phyloP scores from a whole-genome alignment of 2,888 invertebrate species.

The Timandra comae region DNA sequence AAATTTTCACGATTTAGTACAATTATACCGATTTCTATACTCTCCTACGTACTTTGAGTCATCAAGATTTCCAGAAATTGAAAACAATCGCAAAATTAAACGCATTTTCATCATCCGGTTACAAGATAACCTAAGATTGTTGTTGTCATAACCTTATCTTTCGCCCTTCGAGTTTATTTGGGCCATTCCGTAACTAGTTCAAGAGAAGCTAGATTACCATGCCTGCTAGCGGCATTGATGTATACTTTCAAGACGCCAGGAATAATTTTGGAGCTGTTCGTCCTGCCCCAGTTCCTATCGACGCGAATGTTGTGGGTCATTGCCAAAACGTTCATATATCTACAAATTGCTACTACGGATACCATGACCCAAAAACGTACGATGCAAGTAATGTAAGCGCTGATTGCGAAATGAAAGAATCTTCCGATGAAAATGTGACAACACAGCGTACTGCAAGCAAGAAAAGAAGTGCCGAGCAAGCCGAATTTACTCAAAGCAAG shows the following conservation, averaged over 20 bases:
- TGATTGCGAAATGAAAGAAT: conserved; percentile 65
- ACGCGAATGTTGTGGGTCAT: conserved; percentile 56
- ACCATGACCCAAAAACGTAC: conserved; percentile 48
- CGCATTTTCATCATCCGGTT: too few species aligned
- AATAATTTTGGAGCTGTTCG: conserved; percentile 67
- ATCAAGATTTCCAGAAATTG: too few species aligned
- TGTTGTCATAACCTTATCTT: conserved; percentile 2
- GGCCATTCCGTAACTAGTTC: conserved; percentile 2
- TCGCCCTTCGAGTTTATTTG: too few species aligned
- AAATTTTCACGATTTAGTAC: too few species aligned
- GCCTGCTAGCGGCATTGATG: conserved; percentile 61
- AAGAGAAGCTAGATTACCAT: conserved; percentile 28
- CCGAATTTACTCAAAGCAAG: conserved; percentile 51
- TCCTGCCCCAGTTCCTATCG: conserved; percentile 58
- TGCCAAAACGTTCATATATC: conserved; percentile 68
- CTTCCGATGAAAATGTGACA: conserved; percentile 25
- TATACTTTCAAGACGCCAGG: conserved; percentile 62
- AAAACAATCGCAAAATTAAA: too few species aligned
- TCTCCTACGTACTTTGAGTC: too few species aligned
- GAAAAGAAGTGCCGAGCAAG: conserved; percentile 61
- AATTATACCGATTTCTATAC: too few species aligned
- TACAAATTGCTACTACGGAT: conserved; percentile 73
- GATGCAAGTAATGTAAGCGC: conserved; percentile 34
- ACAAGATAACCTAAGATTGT: too few species aligned
- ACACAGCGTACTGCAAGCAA: conserved; percentile 40